Evolutionary conservation across 92 coral and sea anemone genomes (phyloP).

Genomic region (Umimayanthus kanabou): DNA sequence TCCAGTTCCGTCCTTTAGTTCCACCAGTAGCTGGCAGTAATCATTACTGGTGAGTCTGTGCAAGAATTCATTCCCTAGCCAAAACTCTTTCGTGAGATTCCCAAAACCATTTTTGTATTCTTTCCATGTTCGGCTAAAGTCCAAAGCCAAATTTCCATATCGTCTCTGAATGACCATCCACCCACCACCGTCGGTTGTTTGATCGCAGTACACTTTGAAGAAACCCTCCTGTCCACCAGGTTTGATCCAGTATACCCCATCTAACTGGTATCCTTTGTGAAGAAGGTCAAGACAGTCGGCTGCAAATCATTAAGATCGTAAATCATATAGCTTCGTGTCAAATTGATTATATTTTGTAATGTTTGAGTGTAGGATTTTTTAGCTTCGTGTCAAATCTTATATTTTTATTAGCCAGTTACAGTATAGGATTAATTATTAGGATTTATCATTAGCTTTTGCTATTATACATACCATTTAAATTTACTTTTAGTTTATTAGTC

Average conservation of each 20-base stretch:
- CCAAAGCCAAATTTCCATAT: constrained; percentile 9
- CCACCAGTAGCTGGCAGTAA: constrained; percentile 30
- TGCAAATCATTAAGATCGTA: neutral
- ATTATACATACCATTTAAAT: too few relatives aligned
- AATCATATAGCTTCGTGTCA: neutral
- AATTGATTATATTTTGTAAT: too few relatives aligned
- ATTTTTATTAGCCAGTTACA: too few relatives aligned
- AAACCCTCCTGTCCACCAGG: constrained; percentile 25
- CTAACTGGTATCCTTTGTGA: constrained; percentile 24
- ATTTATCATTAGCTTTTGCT: too few relatives aligned
- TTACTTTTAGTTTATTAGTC: too few relatives aligned
- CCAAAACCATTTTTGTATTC: constrained; percentile 42
- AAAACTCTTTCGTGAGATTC: constrained; percentile 26
- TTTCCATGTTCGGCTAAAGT: constrained; percentile 35
- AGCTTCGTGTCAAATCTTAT: too few relatives aligned
- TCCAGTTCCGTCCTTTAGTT: neutral
- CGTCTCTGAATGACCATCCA: constrained; percentile 41
- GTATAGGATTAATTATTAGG: too few relatives aligned
- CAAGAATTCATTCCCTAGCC: constrained; percentile 43
- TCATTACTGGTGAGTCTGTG: constrained; percentile 27
- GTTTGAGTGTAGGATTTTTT: too few relatives aligned
- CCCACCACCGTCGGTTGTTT: constrained; percentile 44
- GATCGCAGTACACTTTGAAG: constrained; percentile 37
- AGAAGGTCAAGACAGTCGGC: constrained; percentile 45
- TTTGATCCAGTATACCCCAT: constrained; percentile 31